These are phyloP conservation scores for Sphaerophoria taeniata DNA, from an alignment of 2,888 invertebrate species.

Conservation along the genomic window DNA sequence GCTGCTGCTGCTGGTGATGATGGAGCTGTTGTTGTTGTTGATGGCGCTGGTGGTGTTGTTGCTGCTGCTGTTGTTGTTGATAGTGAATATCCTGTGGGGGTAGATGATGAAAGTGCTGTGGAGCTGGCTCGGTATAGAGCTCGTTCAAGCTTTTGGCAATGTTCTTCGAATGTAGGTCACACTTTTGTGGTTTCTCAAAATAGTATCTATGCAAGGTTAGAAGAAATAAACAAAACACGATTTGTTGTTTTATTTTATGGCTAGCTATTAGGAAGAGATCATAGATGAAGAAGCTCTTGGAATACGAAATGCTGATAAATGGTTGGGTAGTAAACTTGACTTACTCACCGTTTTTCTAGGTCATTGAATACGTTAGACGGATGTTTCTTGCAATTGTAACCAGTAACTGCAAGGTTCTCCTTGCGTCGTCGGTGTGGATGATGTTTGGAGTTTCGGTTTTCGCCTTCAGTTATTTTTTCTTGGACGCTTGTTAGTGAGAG, in stretches of 20 bases:
- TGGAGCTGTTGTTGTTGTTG: constrained; percentile 29
- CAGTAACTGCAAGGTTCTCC: constrained; percentile 77
- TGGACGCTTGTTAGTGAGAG: constrained; percentile 79
- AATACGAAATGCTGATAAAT: constrained; percentile 20
- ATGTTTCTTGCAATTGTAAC: constrained; percentile 73
- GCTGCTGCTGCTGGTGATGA: constrained; percentile 45
- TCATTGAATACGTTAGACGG: constrained; percentile 65
- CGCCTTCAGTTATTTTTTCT: constrained; percentile 79
- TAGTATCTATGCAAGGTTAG: constrained; percentile 77
- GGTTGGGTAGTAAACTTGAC: constrained; percentile 43
- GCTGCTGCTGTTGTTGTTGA: constrained; percentile 63
- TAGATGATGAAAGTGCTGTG: constrained; percentile 65
- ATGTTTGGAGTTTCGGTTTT: constrained; percentile 78
- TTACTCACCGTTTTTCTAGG: constrained; percentile 71
- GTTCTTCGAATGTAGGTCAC: constrained; percentile 81
- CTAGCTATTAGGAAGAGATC: constrained; percentile 6
- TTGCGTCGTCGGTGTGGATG: constrained; percentile 54
- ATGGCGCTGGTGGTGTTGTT: constrained; percentile 48
- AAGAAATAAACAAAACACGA: not conserved
- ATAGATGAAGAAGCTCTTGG: not conserved
- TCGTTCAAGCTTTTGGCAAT: constrained; percentile 82
- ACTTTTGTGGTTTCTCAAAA: constrained; percentile 81
- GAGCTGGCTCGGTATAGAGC: constrained; percentile 80
- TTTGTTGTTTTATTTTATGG: not conserved
- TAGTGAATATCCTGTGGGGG: constrained; percentile 74